phyloP scores from a whole-genome alignment of 2,888 invertebrate genomes.

The Lepidochrysops patricia region DNA sequence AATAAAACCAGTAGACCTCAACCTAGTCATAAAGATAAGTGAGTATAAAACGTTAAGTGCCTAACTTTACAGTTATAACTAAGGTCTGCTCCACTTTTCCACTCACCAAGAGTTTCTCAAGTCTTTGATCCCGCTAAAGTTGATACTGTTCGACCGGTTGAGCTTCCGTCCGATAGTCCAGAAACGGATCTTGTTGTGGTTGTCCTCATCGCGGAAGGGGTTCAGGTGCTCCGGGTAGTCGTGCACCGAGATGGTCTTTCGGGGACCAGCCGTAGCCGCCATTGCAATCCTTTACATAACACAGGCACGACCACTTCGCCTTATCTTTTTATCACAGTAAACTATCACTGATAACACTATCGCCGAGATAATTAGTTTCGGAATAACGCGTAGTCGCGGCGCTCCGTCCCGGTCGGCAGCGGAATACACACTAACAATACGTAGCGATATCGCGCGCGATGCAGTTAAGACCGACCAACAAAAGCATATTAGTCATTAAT shows the following conservation, averaged over 20 bases:
- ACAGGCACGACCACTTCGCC: conserved; percentile 44
- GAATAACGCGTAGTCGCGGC: conserved; percentile 36
- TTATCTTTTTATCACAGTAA: conserved; percentile 69
- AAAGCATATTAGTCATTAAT: conserved; percentile 15
- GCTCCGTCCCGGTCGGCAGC: conserved; percentile 47
- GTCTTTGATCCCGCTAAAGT: conserved; percentile 72
- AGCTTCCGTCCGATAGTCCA: conserved; percentile 74
- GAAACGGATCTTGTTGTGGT: conserved; percentile 76
- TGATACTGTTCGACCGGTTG: conserved; percentile 76
- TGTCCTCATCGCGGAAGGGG: conserved; percentile 81
- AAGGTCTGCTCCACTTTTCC: not conserved
- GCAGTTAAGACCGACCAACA: conserved; percentile 15
- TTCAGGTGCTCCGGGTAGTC: conserved; percentile 86
- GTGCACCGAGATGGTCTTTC: conserved; percentile 74
- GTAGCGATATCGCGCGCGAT: conserved; percentile 25
- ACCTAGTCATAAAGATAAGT: not conserved
- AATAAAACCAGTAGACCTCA: not conserved
- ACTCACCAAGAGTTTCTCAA: conserved; percentile 76
- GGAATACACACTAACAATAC: conserved; percentile 33
- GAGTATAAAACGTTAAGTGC: not conserved
- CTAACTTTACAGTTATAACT: not conserved
- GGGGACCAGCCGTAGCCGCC: conserved; percentile 56
- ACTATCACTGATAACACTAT: conserved; percentile 66
- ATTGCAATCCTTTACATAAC: conserved; percentile 61
- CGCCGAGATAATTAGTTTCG: conserved; percentile 65